Evolutionary conservation across 1,140 invertebrate genomes (phyloP).

Genomic region (Matsumurasca onukii): DNA sequence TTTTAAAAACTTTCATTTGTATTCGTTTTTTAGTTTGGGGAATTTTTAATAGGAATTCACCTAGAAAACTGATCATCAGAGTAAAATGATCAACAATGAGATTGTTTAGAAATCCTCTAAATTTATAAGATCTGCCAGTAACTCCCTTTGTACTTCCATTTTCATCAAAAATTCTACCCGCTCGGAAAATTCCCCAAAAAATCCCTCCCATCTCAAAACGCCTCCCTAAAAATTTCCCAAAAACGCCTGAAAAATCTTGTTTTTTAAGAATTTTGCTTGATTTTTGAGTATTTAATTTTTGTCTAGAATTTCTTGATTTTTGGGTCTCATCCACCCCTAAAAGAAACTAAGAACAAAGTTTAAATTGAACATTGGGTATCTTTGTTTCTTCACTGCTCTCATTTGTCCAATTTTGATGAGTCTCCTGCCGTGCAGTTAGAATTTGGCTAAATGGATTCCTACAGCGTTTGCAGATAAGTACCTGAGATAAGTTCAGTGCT

Average conservation of each 20-base stretch:
- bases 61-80: not conserved
- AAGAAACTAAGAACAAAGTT: not conserved
- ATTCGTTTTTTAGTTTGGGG: not conserved
- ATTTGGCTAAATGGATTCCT: not conserved
- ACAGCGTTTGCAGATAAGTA: not conserved
- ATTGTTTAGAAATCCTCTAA: too few relatives aligned
- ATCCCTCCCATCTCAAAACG: too few relatives aligned
- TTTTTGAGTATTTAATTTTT: not conserved
- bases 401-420: not conserved
- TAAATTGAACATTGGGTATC: not conserved
- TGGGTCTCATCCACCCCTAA: not conserved
- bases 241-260: too few relatives aligned
- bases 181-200: too few relatives aligned
- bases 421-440: not conserved
- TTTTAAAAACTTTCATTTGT: not conserved
- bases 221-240: too few relatives aligned
- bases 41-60: too few relatives aligned
- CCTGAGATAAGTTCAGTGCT: constrained; percentile 13
- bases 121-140: too few relatives aligned
- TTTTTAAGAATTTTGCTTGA: too few relatives aligned
- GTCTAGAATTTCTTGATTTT: not conserved
- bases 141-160: too few relatives aligned
- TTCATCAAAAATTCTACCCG: too few relatives aligned
- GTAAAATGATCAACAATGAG: not conserved
- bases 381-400: too few relatives aligned